Percentiles rank a stretch among this genome's conserved stretches.
phyloP scores from a whole-genome alignment of 2,797 vertebrate genomes.

The Malurus leucopterus region DNA sequence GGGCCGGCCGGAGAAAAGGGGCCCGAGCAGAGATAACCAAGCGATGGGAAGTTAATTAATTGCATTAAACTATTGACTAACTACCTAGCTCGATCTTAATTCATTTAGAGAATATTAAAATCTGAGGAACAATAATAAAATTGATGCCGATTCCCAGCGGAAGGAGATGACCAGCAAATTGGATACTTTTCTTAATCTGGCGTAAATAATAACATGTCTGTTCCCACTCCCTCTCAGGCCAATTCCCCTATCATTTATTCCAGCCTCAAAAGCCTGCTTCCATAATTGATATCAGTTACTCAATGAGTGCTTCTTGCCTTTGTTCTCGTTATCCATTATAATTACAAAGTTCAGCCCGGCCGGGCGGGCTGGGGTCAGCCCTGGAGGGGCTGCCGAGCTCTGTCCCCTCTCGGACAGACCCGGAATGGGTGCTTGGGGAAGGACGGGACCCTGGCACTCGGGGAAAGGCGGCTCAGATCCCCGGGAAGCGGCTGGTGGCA shows the following conservation, averaged over 20 bases:
- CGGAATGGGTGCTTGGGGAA: rapidly evolving
- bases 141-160: constrained; percentile 77
- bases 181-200: constrained; percentile 85
- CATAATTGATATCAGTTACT: constrained; percentile 79
- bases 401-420: neutral
- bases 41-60: constrained; percentile 80
- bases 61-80: constrained; percentile 83
- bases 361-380: neutral
- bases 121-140: constrained; percentile 80
- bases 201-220: constrained; percentile 86
- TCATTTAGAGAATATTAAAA: constrained; percentile 84
- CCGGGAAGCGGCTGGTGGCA: neutral
- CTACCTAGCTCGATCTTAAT: constrained; percentile 79
- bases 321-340: constrained; percentile 66
- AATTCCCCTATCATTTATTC: constrained; percentile 84
- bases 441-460: neutral
- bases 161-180: constrained; percentile 78
- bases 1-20: neutral
- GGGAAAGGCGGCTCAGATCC: neutral
- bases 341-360: constrained; percentile 58
- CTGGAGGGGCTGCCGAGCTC: neutral
- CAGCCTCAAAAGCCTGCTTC: constrained; percentile 73
- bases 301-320: constrained; percentile 68
- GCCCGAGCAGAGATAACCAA: constrained; percentile 58
- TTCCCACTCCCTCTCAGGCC: constrained; percentile 76